Percentiles rank a stretch among this genome's conserved stretches.
Evolutionary conservation across 2,888 invertebrate genomes (phyloP).

Genomic region (Pinctada fucata): DNA sequence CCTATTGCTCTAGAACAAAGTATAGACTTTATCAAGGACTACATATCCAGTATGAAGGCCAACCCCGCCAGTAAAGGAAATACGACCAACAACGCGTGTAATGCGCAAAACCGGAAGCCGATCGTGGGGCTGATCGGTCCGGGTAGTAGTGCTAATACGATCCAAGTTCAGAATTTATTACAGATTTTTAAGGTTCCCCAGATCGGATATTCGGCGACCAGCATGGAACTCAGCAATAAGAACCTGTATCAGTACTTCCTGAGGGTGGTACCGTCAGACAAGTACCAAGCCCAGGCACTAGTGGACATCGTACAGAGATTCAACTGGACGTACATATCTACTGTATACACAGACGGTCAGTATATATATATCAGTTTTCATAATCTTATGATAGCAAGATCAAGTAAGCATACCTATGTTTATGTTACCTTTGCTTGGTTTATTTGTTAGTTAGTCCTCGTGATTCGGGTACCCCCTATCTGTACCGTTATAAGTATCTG

Average conservation of each 20-base stretch:
- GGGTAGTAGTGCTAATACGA: slow-evolving; percentile 85
- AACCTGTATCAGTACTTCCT: slow-evolving; percentile 86
- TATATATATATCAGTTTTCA: background rate
- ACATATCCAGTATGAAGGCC: slow-evolving; percentile 73
- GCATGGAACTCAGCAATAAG: slow-evolving; percentile 86
- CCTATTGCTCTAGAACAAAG: slow-evolving; percentile 88
- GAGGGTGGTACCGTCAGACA: slow-evolving; percentile 87
- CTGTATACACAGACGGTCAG: slow-evolving; percentile 86
- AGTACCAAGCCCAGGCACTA: slow-evolving; percentile 86
- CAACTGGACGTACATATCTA: slow-evolving; percentile 89
- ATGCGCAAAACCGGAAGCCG: slow-evolving; percentile 54
- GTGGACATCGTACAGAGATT: slow-evolving; percentile 79
- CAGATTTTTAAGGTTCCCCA: slow-evolving; percentile 84
- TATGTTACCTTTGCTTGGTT: no score
- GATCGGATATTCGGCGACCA: slow-evolving; percentile 88
- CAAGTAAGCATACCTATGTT: no score
- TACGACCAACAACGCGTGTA: slow-evolving; percentile 37
- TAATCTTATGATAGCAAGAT: no score
- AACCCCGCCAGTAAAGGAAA: slow-evolving; percentile 40
- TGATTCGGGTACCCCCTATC: no score
- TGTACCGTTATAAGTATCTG: no score
- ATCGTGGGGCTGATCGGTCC: slow-evolving; percentile 86
- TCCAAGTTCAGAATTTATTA: slow-evolving; percentile 85
- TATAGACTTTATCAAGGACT: slow-evolving; percentile 86
- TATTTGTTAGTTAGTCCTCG: no score